Base-by-base conservation (phyloP, 2,797 vertebrate genomes). In the Squalus acanthias region DNA sequence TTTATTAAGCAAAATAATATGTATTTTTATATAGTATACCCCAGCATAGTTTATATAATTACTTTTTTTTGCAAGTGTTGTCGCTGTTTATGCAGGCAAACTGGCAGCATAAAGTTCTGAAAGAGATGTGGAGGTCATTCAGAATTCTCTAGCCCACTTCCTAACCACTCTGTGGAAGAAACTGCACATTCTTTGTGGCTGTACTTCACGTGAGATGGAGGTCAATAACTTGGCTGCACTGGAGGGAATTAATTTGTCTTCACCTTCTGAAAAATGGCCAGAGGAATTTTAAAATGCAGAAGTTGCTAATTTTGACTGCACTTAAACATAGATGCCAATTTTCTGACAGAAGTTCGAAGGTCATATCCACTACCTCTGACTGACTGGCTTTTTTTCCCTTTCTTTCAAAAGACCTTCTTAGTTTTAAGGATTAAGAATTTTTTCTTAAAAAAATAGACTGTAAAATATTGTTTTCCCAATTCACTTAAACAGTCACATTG, bases 211-310 rank as follows among this genome's bases (percentile, higher is more conserved):
- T 12, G 17, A 67, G 65, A 46, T 69, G 17, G 92, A 94, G 92
- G 92, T 94, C 92, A 94, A 94, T 69, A 46, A 93, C 65, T 46
- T 69, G 92, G 13, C 63, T 94, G 20, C 65, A 69, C 92, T 94
- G 63, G n/a, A 67, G 92, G 92, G 92, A 94, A 69, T 94, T 94
- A 46, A 94, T 94, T 94, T 69, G n/a, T 4, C 20, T 94, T 94
- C 92, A 94, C 39, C 92, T 85, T 85, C 82, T 69, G 92, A 69
- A 70, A 69, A 94, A 69, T 94, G 92, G 63, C 92, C 65, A 69
- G 92, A 94, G 92, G 65, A 94, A 94, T 94, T 69, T 94, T 94
- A 94, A 94, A 94, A 94, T 94, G 92, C 65, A 70, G 63, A 94
- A 69, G 20, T 94, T 69, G 92, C 65, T 94, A 94, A 67, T 94